Evolutionary conservation across 1,140 invertebrate genomes (phyloP).

Genomic region (Fopius arisanus): DNA sequence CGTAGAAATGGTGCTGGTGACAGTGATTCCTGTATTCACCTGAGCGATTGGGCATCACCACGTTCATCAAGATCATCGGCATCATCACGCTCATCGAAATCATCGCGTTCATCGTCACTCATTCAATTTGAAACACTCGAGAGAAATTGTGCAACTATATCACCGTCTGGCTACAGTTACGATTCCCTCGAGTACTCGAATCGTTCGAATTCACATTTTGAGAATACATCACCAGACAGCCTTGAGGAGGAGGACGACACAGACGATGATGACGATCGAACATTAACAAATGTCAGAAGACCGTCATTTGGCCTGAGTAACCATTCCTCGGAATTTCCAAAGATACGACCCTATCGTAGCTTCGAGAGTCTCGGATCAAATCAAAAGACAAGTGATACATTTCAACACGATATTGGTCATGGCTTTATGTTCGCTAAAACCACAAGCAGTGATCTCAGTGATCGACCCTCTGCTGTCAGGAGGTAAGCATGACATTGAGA

Average conservation of each 20-base stretch:
- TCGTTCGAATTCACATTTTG: slow-evolving; percentile 52
- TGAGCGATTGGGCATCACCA: slow-evolving; percentile 60
- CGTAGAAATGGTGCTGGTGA: slow-evolving; percentile 65
- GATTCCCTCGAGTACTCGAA: slow-evolving; percentile 67
- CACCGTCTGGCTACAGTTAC: slow-evolving; percentile 67
- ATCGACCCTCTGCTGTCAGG: neutral
- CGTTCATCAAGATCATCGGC: slow-evolving; percentile 51
- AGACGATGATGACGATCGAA: slow-evolving; percentile 24
- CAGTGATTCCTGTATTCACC: slow-evolving; percentile 40
- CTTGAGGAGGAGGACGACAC: slow-evolving; percentile 61
- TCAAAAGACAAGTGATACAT: slow-evolving; percentile 43
- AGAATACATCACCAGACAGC: slow-evolving; percentile 66
- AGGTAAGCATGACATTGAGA: slow-evolving; percentile 11
- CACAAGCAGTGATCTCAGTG: slow-evolving; percentile 43
- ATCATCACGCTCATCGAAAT: slow-evolving; percentile 58
- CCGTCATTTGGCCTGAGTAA: slow-evolving; percentile 31
- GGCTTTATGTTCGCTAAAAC: slow-evolving; percentile 34
- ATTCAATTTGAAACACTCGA: slow-evolving; percentile 83
- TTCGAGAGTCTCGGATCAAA: slow-evolving; percentile 58
- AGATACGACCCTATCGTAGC: slow-evolving; percentile 59
- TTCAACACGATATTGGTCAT: neutral
- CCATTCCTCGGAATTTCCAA: slow-evolving; percentile 34
- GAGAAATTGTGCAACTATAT: slow-evolving; percentile 70
- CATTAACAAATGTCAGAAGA: neutral
- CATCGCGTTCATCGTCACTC: slow-evolving; percentile 75